Conservation (phyloP, 2,113 vertebrate species). For the Girardinichthys multiradiatus region DNA sequence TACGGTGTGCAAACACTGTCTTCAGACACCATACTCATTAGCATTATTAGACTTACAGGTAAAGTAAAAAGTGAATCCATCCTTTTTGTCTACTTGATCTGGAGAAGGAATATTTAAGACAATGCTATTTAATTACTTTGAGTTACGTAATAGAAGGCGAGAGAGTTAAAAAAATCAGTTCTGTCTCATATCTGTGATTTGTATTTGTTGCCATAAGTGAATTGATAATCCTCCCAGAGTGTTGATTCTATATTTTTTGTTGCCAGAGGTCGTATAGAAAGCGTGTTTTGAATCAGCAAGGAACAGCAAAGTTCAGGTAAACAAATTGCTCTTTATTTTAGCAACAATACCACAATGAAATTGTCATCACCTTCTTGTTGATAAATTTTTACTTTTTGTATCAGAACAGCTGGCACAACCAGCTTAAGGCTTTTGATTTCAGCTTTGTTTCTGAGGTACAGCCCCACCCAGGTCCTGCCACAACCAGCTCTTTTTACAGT, state of each 20-base stretch:
- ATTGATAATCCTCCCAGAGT: no score
- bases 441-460: slow-evolving; percentile 73
- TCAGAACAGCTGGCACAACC: slow-evolving; percentile 73
- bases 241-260: no score
- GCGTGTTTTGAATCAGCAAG: background rate
- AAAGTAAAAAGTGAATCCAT: background rate
- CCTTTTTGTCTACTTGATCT: background rate
- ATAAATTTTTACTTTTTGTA: slow-evolving; percentile 16
- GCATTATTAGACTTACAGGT: background rate
- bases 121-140: background rate
- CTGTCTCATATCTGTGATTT: no score
- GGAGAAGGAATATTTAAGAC: no score
- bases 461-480: slow-evolving; percentile 55
- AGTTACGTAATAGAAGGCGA: no score
- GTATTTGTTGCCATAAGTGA: no score
- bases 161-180: no score
- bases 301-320: slow-evolving; percentile 63
- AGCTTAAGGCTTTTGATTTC: slow-evolving; percentile 82
- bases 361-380: slow-evolving; percentile 50
- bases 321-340: slow-evolving; percentile 80
- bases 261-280: no score
- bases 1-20: background rate
- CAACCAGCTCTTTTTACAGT: slow-evolving; percentile 57
- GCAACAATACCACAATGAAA: slow-evolving; percentile 75
- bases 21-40: background rate